Evolutionary conservation across 2,888 invertebrate genomes (phyloP), one percentile per base, ranked within the genome.

Genomic region (Pristionchus arcanus): DNA sequence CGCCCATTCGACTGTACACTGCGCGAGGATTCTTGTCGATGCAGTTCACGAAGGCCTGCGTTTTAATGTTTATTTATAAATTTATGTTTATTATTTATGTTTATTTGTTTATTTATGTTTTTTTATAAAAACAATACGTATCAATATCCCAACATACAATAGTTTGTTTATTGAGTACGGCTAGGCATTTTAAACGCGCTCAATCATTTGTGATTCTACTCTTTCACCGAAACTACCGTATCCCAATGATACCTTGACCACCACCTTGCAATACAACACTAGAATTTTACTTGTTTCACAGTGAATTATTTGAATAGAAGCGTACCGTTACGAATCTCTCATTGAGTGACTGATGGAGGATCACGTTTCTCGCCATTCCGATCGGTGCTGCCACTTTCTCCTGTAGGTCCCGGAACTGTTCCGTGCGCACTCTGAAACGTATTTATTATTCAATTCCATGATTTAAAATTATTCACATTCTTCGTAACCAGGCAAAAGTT

Each of bases 291-390:
- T n/a, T n/a, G n/a, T n/a, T n/a, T n/a, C n/a, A n/a, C n/a, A n/a
- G n/a, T n/a, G n/a, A n/a, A n/a, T n/a, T n/a, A n/a, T n/a, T n/a
- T n/a, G n/a, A n/a, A n/a, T n/a, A n/a, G n/a, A n/a, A 25, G 11
- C 81, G 0, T 0, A 97, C 97, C 89, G 97, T 97, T 42, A 98
- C 96, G 95, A 98, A 98, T 94, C 97, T 96, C 94, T 98, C 98
- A 89, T 97, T 96, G 5, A 98, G 96, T 0, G 97, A 97, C 92
- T 97, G 97, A 95, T 97, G 96, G 92, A 97, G 97, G 87, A 96
- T 96, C 71, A 97, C 97, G 94, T 97, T 96, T 9, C 97, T 96
- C 49, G 97, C 96, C 94, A 97, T 96, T 2, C 96, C 95, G 87
- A 97, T 97, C 1, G 97, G 97, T 25, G 97, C 96, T n/a, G 96